phyloP scores from a whole-genome alignment of 2,888 invertebrate genomes.

The Leptothorax acervorum region DNA sequence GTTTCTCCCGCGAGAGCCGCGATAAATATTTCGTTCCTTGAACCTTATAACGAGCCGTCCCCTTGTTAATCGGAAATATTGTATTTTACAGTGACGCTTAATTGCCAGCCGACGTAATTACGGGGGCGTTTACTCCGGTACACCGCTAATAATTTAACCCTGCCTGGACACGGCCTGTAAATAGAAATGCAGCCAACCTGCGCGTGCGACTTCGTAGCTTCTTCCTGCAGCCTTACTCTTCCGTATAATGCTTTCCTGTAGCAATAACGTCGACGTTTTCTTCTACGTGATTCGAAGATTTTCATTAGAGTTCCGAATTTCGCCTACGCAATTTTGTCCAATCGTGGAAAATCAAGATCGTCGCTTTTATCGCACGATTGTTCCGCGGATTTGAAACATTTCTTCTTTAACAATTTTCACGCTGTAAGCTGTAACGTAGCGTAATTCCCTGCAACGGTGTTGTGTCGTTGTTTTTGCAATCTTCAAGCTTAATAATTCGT shows the following conservation, averaged over 20 bases:
- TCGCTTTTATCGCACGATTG: not conserved
- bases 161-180: constrained; percentile 9
- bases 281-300: not conserved
- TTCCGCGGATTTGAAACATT: no score
- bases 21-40: constrained; percentile 64
- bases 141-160: constrained; percentile 23
- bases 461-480: not conserved
- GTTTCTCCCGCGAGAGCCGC: constrained; percentile 12
- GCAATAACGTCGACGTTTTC: not conserved
- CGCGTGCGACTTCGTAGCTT: not conserved
- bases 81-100: constrained; percentile 45
- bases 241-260: not conserved
- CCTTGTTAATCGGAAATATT: constrained; percentile 56
- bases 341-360: not conserved
- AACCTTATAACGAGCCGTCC: constrained; percentile 53
- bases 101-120: constrained; percentile 42
- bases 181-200: not conserved
- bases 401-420: not conserved
- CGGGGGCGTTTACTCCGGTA: constrained; percentile 38
- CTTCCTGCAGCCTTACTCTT: not conserved
- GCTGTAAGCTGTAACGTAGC: not conserved
- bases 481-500: constrained; percentile 1
- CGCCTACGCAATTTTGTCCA: not conserved
- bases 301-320: not conserved
- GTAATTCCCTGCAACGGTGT: not conserved